These are phyloP conservation scores for Hipposideros larvatus DNA, from an alignment of 2,797 vertebrate genomes.

Conservation along the genomic window DNA sequence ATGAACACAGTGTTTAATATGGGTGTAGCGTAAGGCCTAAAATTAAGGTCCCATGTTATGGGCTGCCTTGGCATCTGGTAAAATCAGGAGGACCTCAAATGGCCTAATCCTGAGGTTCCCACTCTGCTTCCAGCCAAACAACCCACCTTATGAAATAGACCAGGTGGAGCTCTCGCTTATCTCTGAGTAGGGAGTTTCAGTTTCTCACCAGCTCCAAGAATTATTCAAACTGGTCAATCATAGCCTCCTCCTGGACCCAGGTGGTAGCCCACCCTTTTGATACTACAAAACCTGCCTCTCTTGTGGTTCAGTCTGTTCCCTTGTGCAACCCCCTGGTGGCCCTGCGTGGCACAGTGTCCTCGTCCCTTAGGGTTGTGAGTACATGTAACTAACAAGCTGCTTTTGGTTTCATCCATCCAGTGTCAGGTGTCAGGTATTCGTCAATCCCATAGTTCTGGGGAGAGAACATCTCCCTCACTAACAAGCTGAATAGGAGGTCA, in stretches of 20 bases:
- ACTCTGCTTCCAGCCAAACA: neutral
- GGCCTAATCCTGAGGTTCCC: neutral
- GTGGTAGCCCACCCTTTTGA: neutral
- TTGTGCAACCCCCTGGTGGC: fast-evolving
- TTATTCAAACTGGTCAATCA: neutral
- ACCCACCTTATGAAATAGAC: neutral
- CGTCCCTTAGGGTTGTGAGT: neutral
- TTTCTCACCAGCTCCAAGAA: neutral
- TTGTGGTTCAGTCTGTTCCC: neutral
- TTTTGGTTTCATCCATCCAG: neutral
- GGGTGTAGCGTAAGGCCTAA: neutral
- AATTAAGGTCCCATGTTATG: neutral
- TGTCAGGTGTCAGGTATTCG: neutral
- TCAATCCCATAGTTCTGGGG: too few species aligned
- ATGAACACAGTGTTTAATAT: neutral
- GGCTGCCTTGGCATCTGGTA: neutral
- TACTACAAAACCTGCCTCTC: neutral
- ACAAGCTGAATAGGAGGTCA: neutral
- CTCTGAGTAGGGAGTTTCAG: neutral
- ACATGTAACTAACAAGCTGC: neutral
- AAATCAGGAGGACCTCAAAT: neutral
- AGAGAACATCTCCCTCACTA: neutral
- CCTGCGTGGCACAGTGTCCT: neutral
- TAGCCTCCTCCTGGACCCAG: neutral
- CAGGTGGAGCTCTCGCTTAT: neutral